These are phyloP conservation scores for Cynocephalus volans DNA, from an alignment of 2,113 vertebrate species.

Conservation along the genomic window DNA sequence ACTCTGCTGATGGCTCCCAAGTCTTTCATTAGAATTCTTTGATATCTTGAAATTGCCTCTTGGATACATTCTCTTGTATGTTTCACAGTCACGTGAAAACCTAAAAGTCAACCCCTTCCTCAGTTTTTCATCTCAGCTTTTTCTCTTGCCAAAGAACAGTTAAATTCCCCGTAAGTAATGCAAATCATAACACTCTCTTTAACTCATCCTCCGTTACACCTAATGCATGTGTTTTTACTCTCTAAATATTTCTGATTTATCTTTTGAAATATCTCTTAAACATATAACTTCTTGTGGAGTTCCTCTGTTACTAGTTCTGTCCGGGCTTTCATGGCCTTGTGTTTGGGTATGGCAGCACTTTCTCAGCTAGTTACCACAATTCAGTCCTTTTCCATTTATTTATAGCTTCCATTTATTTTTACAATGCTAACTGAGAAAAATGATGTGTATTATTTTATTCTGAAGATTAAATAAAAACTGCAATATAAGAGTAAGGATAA, in stretches of 20 bases:
- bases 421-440: background rate
- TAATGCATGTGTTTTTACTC: background rate
- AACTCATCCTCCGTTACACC: background rate
- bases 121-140: background rate
- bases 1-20: background rate
- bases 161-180: background rate
- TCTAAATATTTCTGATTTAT: background rate
- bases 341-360: background rate
- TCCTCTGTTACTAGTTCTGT: background rate
- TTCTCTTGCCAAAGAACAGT: background rate
- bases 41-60: background rate
- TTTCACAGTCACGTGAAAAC: no score
- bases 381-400: background rate
- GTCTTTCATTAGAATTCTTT: background rate
- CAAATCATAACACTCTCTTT: background rate
- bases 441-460: background rate
- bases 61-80: background rate
- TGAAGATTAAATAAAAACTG: background rate
- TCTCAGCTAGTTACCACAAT: background rate
- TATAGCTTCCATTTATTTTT: background rate
- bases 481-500: background rate
- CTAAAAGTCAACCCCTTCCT: background rate
- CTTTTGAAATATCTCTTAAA: background rate
- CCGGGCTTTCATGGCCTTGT: background rate
- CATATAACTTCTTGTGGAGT: background rate